phyloP scores from a whole-genome alignment of 2,888 invertebrate genomes.

The Nysson spinosus region DNA sequence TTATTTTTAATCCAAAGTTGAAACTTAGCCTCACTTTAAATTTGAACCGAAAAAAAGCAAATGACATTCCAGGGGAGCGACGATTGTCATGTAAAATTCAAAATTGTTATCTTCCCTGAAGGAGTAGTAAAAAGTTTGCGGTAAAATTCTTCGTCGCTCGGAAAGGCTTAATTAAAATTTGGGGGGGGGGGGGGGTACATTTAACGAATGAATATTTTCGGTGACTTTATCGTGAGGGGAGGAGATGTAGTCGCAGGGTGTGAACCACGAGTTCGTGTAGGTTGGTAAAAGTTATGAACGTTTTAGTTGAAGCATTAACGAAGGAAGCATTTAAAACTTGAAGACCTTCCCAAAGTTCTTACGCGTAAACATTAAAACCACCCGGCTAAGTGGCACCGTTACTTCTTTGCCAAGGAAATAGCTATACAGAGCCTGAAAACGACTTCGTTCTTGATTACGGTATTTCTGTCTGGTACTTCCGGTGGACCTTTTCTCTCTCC shows the following conservation, averaged over 20 bases:
- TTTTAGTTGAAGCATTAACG: conserved; percentile 67
- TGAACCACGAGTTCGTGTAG: conserved; percentile 30
- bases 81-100: background rate
- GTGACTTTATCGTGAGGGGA: conserved; percentile 22
- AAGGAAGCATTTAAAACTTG: conserved; percentile 63
- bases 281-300: conserved; percentile 61
- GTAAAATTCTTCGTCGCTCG: conserved; percentile 10
- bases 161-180: conserved; percentile 40
- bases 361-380: conserved; percentile 68
- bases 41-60: no score
- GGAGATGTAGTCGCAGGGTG: conserved; percentile 12
- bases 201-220: conserved; percentile 43
- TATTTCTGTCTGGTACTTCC: conserved; percentile 41
- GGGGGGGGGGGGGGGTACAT: conserved; percentile 7
- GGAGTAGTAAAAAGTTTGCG: conserved; percentile 23
- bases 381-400: conserved; percentile 65
- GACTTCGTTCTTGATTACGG: conserved; percentile 50
- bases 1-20: no score
- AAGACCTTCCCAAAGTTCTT: conserved; percentile 58
- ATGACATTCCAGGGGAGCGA: background rate
- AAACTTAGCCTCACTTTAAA: no score
- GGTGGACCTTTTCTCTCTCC: conserved; percentile 14
- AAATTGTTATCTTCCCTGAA: conserved; percentile 14
- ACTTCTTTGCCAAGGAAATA: conserved; percentile 56
- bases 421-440: conserved; percentile 24